These are phyloP conservation scores for Odocoileus hemionus DNA, from an alignment of 2,113 vertebrate species.

Conservation along the genomic window DNA sequence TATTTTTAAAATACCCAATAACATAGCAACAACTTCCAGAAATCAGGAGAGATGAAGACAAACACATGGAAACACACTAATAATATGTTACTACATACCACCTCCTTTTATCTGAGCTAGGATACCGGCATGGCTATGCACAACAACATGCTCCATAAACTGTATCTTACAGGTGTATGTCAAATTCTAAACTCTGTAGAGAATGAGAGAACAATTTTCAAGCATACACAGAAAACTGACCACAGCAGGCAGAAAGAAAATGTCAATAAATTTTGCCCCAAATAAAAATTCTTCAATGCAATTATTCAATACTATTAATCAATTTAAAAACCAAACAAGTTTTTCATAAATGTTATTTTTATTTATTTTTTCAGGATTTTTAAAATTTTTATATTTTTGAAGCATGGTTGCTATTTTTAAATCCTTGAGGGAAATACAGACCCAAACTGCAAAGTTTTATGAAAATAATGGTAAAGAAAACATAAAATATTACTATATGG, in stretches of 20 bases:
- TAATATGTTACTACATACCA: neutral
- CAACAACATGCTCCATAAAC: neutral
- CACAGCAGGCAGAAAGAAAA: neutral
- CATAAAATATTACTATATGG: neutral
- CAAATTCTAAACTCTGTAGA: neutral
- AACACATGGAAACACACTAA: neutral
- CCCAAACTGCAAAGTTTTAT: neutral
- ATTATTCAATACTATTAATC: neutral
- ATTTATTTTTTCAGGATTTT: no score
- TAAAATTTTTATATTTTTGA: no score
- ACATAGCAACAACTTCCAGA: neutral
- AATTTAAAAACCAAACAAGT: neutral
- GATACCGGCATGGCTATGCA: accelerated
- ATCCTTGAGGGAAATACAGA: neutral
- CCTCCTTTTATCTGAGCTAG: neutral
- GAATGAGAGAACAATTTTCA: neutral
- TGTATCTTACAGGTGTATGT: neutral
- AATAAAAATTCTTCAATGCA: neutral
- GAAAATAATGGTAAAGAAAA: neutral
- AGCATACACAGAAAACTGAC: neutral
- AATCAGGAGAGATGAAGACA: neutral
- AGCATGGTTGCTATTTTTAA: neutral
- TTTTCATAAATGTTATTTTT: neutral
- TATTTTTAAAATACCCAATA: neutral
- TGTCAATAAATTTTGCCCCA: neutral